Conservation (phyloP, 1,140 invertebrate species). For the Pissodes strobi region DNA sequence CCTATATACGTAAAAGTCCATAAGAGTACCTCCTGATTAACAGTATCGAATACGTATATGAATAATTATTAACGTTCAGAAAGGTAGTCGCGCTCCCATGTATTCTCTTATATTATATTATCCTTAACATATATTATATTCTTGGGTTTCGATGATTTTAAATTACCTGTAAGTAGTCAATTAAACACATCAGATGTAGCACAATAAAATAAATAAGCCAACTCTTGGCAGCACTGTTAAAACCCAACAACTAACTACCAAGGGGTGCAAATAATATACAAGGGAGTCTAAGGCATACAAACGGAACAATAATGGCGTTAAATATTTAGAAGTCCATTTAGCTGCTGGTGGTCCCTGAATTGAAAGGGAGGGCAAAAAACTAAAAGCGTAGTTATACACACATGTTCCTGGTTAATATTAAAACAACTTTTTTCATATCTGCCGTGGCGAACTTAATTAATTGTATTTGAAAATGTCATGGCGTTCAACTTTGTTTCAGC, state of each 20-base stretch:
- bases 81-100: too few species aligned
- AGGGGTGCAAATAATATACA: constrained; percentile 1
- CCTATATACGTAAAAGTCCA: too few species aligned
- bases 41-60: too few species aligned
- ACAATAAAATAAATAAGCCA: too few species aligned
- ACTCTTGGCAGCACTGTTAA: constrained; percentile 5
- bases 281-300: constrained; percentile 16
- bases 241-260: neutral
- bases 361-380: neutral
- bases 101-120: too few species aligned
- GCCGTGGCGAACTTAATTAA: too few species aligned
- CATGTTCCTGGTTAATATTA: constrained; percentile 8
- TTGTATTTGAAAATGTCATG: constrained; percentile 9
- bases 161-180: too few species aligned
- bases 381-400: constrained; percentile 1
- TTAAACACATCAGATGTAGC: too few species aligned
- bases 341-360: constrained; percentile 16
- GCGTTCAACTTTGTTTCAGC: neutral
- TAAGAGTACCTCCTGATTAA: too few species aligned
- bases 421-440: neutral
- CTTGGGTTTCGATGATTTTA: too few species aligned
- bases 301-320: constrained; percentile 29
- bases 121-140: too few species aligned
- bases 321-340: constrained; percentile 26
- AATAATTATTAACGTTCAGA: too few species aligned